These are phyloP conservation scores for Anniella stebbinsi DNA, from an alignment of 2,797 vertebrate species.

Conservation along the genomic window DNA sequence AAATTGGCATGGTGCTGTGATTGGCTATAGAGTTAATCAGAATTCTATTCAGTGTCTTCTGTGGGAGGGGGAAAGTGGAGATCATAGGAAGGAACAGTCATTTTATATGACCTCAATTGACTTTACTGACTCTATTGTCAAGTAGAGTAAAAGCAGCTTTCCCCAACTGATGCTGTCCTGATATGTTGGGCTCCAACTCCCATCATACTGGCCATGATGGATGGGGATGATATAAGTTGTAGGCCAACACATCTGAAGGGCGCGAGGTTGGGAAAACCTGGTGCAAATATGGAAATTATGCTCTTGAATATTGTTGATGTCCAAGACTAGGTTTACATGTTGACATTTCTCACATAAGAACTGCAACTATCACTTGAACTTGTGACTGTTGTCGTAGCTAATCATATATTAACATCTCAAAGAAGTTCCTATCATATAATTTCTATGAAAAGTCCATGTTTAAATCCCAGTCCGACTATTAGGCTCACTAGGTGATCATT, in stretches of 20 bases:
- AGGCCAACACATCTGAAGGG: too few relatives aligned
- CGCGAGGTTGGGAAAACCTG: too few relatives aligned
- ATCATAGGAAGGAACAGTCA: neutral
- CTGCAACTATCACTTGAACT: neutral
- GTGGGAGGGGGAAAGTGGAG: neutral
- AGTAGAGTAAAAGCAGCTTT: neutral
- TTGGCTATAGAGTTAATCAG: neutral
- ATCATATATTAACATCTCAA: neutral
- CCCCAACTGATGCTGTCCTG: too few relatives aligned
- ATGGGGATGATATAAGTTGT: too few relatives aligned
- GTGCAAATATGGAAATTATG: neutral
- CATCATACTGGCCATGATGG: too few relatives aligned
- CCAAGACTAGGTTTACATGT: neutral
- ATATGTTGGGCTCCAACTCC: too few relatives aligned
- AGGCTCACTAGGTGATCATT: neutral
- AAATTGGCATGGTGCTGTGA: neutral
- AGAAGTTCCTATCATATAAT: neutral
- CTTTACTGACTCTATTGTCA: neutral
- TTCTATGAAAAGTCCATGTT: neutral
- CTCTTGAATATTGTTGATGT: neutral
- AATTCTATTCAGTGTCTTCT: neutral
- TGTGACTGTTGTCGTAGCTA: neutral
- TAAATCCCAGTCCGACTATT: neutral
- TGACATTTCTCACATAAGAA: neutral
- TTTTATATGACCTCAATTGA: neutral